A percentile compares a stretch with the other conserved stretches of the same genome.
These are phyloP conservation scores for Onychostruthus taczanowskii DNA, from an alignment of 2,113 vertebrate species.

Conservation along the genomic window DNA sequence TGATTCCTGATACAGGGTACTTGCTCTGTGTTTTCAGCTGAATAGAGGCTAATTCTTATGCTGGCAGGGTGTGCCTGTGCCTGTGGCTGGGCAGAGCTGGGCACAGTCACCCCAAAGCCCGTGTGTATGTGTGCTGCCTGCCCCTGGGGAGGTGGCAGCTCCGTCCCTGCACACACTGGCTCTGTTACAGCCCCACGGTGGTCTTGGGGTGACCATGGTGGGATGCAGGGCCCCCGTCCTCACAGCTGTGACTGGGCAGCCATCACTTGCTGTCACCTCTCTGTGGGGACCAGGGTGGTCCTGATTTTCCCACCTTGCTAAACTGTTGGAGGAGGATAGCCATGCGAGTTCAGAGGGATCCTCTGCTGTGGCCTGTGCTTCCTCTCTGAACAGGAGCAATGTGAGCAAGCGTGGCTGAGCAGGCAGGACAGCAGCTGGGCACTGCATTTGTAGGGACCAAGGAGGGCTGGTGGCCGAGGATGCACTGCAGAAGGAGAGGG, in stretches of 20 bases:
- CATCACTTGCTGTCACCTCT: accelerated
- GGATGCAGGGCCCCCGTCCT: not conserved
- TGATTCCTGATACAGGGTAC: accelerated
- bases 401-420: not conserved
- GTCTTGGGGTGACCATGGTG: not conserved
- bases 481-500: accelerated
- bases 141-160: not conserved
- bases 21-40: not conserved
- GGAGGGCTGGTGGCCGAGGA: not conserved
- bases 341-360: accelerated
- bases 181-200: not conserved
- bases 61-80: not conserved
- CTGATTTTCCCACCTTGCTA: not conserved
- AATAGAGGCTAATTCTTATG: accelerated
- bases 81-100: not conserved
- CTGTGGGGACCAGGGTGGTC: not conserved
- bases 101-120: accelerated
- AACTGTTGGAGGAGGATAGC: not conserved
- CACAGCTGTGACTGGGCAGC: accelerated
- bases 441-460: accelerated
- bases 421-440: not conserved
- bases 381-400: accelerated
- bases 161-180: accelerated
- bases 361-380: not conserved
- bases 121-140: accelerated